Evolutionary conservation across 2,888 invertebrate genomes (phyloP), one percentile per base, ranked within the genome.

Genomic region (Ormyrus rosae): DNA sequence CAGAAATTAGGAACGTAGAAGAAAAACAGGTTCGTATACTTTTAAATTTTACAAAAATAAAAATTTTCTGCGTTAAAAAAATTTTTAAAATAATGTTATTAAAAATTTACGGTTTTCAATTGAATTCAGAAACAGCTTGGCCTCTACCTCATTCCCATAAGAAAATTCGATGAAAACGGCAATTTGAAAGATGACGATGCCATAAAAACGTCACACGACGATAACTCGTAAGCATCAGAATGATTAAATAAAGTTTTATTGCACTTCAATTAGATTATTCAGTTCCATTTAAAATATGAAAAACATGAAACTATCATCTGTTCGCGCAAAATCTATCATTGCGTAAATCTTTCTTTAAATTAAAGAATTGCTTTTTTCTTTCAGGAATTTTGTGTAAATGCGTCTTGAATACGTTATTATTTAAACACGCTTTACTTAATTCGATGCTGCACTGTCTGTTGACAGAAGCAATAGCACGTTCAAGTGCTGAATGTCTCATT

Each of bases 121-220:
- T 34, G 34, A 34, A 34, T 34, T 34, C 34, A 34, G 4, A 34
- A 34, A 34, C 34, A 34, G 34, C 34, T 34, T 34, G 34, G 34
- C 34, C 34, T 34, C 34, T 34, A 34, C 34, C 34, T 34, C 34
- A 34, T 34, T 34, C 34, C 34, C 0, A 4, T 79, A 58, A 58
- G 53, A 10, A 13, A 58, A 70, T 64, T 69, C 64, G 74, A 74
- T 55, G 53, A 45, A 46, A 65, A 74, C n/a, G 68, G 74, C 2
- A 79, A 74, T 69, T 51, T 74, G 63, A 64, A 78, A 11, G n/a
- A 34, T 63, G 68, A 73, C 48, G 46, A 61, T 50, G 50, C 11
- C 34, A 13, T 6, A n/a, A 45, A 53, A 61, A 11, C 6, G 34
- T 11, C 45, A 10, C 19, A 46, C 19, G 34, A 60, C 48, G 55